A percentile compares a stretch with the other conserved stretches of the same genome.
Conservation (phyloP, 2,113 vertebrate species). For the Python bivittatus region DNA sequence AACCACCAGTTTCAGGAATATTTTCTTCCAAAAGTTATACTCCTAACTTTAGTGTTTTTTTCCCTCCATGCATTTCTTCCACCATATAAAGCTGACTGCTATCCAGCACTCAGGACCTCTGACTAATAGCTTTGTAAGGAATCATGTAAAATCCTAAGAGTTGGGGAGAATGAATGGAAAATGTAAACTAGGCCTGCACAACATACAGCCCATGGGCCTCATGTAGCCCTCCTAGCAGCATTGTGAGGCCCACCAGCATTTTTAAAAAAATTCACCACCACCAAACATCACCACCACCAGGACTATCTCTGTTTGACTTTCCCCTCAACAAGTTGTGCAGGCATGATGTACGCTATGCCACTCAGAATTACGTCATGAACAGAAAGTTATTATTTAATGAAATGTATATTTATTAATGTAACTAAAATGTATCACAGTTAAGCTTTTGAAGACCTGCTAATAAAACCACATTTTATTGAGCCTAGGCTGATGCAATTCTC, state of each 20-base stretch:
- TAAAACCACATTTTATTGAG: background rate
- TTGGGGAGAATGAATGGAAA: background rate
- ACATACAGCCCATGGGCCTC: too few relatives aligned
- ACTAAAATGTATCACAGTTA: background rate
- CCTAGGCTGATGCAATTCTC: background rate
- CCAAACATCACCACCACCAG: too few relatives aligned
- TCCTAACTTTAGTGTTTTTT: background rate
- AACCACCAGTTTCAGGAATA: background rate
- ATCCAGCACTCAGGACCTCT: background rate
- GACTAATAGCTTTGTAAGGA: background rate
- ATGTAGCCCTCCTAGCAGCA: too few relatives aligned
- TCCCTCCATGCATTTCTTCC: background rate
- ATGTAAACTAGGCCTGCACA: too few relatives aligned
- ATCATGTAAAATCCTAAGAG: background rate
- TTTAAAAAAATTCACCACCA: too few relatives aligned
- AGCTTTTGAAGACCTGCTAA: background rate
- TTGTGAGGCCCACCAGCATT: too few relatives aligned
- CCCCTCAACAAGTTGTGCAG: background rate
- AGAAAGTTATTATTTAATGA: background rate
- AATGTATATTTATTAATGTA: background rate
- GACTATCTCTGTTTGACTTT: background rate
- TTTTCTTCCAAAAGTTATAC: background rate
- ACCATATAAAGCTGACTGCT: background rate
- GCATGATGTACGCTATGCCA: background rate
- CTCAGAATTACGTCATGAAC: too few relatives aligned